Percentiles rank a stretch among this genome's conserved stretches.
Evolutionary conservation across 2,888 invertebrate genomes (phyloP).

Genomic region (Salticus scenicus): DNA sequence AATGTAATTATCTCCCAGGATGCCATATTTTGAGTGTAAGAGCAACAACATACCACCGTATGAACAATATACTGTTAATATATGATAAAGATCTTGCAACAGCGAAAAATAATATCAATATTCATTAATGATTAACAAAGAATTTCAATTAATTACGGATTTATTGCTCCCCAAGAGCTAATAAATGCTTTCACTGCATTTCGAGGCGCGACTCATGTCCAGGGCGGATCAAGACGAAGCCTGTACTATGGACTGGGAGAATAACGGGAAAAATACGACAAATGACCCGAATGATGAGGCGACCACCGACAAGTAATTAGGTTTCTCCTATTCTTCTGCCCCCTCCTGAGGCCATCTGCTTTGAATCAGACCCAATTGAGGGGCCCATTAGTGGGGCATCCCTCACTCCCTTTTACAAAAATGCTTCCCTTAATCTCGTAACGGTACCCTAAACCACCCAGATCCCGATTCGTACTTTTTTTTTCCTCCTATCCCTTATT

Average conservation of each 20-base stretch:
- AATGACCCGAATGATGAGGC: conserved; percentile 57
- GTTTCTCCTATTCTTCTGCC: conserved; percentile 35
- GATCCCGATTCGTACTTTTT: not conserved
- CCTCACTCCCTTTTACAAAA: conserved; percentile 31
- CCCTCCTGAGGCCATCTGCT: conserved; percentile 55
- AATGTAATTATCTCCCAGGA: too few species aligned
- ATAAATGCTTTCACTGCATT: not conserved
- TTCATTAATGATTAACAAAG: too few species aligned
- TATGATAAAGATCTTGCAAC: too few species aligned
- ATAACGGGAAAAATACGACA: conserved; percentile 18
- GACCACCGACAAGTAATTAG: conserved; percentile 66
- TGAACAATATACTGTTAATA: too few species aligned
- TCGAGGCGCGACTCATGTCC: not conserved
- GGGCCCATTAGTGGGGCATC: conserved; percentile 56
- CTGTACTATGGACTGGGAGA: not conserved
- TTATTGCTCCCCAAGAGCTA: too few species aligned
- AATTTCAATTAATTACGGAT: too few species aligned
- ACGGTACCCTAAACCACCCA: not conserved
- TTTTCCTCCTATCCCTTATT: not conserved
- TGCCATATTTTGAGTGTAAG: too few species aligned
- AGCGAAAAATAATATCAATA: too few species aligned
- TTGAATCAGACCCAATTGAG: conserved; percentile 64
- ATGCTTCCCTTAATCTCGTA: conserved; percentile 7
- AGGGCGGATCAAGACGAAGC: not conserved
- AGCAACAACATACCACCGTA: too few species aligned